Percentiles rank a stretch among this genome's conserved stretches.
Conservation (phyloP, 2,113 vertebrate genomes). For the Pristiophorus japonicus region DNA sequence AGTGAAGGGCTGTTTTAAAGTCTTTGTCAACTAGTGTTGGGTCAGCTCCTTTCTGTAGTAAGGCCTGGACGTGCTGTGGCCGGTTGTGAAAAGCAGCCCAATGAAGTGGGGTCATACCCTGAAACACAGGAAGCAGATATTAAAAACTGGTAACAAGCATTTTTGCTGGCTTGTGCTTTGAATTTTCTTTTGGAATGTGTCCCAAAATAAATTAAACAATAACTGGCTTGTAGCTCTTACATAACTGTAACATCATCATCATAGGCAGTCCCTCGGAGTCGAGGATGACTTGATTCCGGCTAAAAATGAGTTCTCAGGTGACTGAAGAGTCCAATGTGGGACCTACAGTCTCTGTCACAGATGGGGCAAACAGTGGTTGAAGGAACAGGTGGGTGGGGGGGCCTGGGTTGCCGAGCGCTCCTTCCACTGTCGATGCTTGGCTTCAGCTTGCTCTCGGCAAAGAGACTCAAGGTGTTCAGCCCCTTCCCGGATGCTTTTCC, state of each 20-base stretch:
- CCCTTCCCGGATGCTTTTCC: no score
- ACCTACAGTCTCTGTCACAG: no score
- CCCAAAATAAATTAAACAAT: neutral
- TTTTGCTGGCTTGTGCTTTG: neutral
- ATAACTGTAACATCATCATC: neutral
- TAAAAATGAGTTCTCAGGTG: no score
- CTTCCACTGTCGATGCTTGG: no score
- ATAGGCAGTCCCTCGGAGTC: no score
- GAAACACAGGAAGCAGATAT: conserved; percentile 11
- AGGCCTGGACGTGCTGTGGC: conserved; percentile 68
- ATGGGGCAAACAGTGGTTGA: no score
- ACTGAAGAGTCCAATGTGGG: no score
- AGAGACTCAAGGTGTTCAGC: no score
- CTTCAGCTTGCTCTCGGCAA: no score
- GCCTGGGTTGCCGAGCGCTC: no score
- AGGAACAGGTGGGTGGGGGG: no score
- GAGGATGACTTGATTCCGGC: no score
- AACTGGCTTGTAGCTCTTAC: neutral
- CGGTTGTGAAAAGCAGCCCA: conserved; percentile 83
- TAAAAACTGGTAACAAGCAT: neutral
- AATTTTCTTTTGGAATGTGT: neutral
- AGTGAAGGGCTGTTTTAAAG: conserved; percentile 79
- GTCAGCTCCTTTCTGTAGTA: conserved; percentile 75
- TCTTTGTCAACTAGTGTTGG: conserved; percentile 78
- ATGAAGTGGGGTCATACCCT: conserved; percentile 84